Conservation (phyloP, 2,797 vertebrate genomes). For the Sebastolobus alascanus region DNA sequence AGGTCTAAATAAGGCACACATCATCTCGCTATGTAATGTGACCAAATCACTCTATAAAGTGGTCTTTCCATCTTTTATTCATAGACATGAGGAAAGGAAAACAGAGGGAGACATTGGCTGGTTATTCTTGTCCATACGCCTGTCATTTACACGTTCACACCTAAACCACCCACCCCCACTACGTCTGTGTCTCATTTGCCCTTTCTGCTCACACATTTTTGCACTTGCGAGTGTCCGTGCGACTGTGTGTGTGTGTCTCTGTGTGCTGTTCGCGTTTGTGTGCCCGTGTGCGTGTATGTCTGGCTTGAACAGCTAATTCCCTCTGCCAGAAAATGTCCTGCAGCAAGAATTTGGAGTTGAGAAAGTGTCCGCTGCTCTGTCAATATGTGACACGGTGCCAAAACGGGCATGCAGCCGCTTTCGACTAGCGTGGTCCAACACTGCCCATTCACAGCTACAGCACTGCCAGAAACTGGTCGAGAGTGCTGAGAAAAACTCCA, state of each 20-base stretch:
- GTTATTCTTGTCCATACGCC: constrained; percentile 74
- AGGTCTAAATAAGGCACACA: constrained; percentile 29
- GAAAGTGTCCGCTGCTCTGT: constrained; percentile 72
- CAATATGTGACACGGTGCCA: constrained; percentile 75
- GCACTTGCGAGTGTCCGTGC: constrained; percentile 15
- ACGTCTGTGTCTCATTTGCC: constrained; percentile 69
- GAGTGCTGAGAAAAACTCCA: constrained; percentile 52
- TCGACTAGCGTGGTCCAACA: constrained; percentile 63
- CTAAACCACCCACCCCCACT: constrained; percentile 61
- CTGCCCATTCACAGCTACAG: constrained; percentile 51
- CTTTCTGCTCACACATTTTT: constrained; percentile 50
- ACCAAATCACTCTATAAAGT: constrained; percentile 25
- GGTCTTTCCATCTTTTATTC: constrained; percentile 54
- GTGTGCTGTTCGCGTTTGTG: constrained; percentile 6
- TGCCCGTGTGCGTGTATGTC: constrained; percentile 49
- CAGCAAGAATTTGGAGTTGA: constrained; percentile 77
- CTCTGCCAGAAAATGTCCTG: constrained; percentile 77
- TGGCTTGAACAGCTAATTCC: constrained; percentile 64
- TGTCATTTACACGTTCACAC: constrained; percentile 83
- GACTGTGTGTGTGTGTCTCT: constrained; percentile 7
- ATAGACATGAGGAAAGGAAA: constrained; percentile 43
- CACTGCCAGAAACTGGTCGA: constrained; percentile 61
- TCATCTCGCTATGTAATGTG: constrained; percentile 28
- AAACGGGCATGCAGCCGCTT: constrained; percentile 67
- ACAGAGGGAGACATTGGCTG: constrained; percentile 58